These are phyloP conservation scores for Megaceryle maxima DNA, from an alignment of 2,113 vertebrate genomes.

Conservation along the genomic window DNA sequence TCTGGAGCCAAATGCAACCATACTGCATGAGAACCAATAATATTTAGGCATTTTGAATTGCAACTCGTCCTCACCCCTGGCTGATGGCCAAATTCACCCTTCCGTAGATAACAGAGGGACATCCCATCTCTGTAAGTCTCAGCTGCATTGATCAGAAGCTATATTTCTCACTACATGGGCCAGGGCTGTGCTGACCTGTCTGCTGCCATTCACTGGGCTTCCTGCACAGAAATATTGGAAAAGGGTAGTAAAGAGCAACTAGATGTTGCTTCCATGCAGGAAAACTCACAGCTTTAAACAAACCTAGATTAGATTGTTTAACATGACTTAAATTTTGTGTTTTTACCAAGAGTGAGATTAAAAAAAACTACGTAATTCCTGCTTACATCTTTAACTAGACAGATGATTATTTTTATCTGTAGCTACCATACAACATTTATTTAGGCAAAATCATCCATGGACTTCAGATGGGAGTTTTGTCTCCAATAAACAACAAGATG, in stretches of 20 bases:
- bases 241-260: background rate
- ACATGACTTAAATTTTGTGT: background rate
- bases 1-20: background rate
- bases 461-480: slow-evolving; percentile 19
- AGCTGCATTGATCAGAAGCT: background rate
- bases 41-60: background rate
- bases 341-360: background rate
- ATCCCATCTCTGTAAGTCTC: background rate
- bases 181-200: background rate
- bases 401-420: slow-evolving; percentile 38
- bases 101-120: background rate
- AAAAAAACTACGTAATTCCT: background rate
- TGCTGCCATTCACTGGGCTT: background rate
- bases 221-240: background rate
- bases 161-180: background rate
- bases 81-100: background rate
- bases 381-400: slow-evolving; percentile 6
- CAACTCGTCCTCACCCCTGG: background rate
- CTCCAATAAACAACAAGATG: slow-evolving; percentile 36
- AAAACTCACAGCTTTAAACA: background rate
- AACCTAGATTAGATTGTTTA: background rate
- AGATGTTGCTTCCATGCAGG: background rate
- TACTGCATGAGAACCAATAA: background rate
- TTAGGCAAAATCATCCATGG: slow-evolving; percentile 2
- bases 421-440: slow-evolving; percentile 12